Evolutionary conservation across 2,888 invertebrate species (phyloP).

Genomic region (Sthenelais limicola): DNA sequence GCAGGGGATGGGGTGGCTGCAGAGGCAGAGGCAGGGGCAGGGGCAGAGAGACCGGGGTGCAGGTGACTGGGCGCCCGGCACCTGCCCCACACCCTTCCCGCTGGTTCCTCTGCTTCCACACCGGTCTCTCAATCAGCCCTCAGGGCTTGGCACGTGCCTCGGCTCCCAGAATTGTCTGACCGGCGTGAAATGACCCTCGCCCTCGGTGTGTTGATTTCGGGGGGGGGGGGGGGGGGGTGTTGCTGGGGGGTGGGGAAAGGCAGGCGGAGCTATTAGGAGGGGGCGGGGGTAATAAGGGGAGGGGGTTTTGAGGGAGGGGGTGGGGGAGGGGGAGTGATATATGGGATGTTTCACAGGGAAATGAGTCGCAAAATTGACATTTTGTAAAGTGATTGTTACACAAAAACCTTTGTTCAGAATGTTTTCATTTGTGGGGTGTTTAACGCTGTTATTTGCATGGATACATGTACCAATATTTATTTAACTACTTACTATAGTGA

Average conservation of each 20-base stretch:
- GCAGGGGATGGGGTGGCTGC: too few relatives aligned
- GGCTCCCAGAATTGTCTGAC: not conserved
- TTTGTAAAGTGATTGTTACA: not conserved
- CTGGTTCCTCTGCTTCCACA: not conserved
- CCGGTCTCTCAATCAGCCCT: not conserved
- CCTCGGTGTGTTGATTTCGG: not conserved
- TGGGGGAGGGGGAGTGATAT: not conserved
- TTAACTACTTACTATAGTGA: too few relatives aligned
- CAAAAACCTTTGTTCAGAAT: too few relatives aligned
- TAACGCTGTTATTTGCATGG: too few relatives aligned
- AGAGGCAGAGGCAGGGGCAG: not conserved
- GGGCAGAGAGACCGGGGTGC: not conserved
- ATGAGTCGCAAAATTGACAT: not conserved
- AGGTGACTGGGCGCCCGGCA: not conserved
- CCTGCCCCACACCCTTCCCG: not conserved
- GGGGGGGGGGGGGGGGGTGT: not conserved
- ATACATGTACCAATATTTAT: too few relatives aligned
- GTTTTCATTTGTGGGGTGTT: too few relatives aligned
- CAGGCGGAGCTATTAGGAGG: not conserved
- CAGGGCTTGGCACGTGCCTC: not conserved
- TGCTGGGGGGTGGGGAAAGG: not conserved
- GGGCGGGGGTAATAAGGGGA: not conserved
- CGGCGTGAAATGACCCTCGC: not conserved
- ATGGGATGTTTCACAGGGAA: too few relatives aligned
- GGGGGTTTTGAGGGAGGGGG: not conserved